Evolutionary conservation across 2,888 invertebrate species (phyloP), one percentile per base, ranked within the genome.

Genomic region (Drosophila mettleri): DNA sequence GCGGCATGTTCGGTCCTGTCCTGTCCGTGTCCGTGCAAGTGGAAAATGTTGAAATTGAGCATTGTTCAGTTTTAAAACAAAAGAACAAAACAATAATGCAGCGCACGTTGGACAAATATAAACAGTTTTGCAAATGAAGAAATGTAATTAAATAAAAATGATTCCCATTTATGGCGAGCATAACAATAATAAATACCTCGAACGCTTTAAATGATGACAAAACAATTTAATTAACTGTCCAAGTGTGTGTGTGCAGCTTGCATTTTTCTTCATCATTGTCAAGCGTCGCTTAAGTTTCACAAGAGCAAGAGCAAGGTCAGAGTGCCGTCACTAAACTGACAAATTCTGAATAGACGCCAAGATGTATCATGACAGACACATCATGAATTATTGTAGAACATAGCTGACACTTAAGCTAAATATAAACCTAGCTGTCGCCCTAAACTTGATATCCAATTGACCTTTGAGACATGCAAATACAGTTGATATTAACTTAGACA

Each of bases 21-120:
- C 38, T 27, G n/a, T 7, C 8, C 39, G 14, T 33, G 48, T 33
- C n/a, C 14, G 8, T 0, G 33, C 34, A 51, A 20, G 38, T 46
- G 59, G 27, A 55, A 69, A 59, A 55, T 52, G 22, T 41, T 58
- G 34, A 62, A 74, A 59, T 53, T 55, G 70, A 14, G 52, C 61
- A 57, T 49, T 41, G 51, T 41, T 9, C 51, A 22, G 43, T 18
- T 38, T 36, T 39, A 12, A 49, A 54, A 16, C 41, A 33, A 48
- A 52, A 20, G 24, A 34, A 7, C 18, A 16, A 8, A 34, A 48
- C 41, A 24, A 41, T 29, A 48, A 41, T n/a, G 12, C 33, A 12
- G 9, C 3, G 51, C 38, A 68, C 36, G 27, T 39, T 61, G n/a
- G 38, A 16, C 46, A 43, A 61, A 66, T 45, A 55, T 18, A 20